Percentiles rank a stretch among this genome's conserved stretches.
These are phyloP conservation scores for Premnoplex brunnescens DNA, from an alignment of 2,797 vertebrate species.

Conservation along the genomic window DNA sequence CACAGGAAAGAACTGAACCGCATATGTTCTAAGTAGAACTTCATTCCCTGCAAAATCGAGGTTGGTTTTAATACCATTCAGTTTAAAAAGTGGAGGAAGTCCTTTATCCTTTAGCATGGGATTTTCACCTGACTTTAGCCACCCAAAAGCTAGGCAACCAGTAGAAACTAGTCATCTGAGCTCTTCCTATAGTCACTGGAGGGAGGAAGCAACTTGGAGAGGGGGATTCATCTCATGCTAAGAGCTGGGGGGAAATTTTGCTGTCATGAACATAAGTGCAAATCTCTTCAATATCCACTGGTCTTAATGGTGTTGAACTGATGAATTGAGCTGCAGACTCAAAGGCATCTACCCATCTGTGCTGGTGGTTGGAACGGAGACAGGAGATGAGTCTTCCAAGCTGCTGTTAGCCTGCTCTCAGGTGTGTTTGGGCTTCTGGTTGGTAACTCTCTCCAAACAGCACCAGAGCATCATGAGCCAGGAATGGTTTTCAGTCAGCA, in stretches of 20 bases:
- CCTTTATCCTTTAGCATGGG: not conserved
- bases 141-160: not conserved
- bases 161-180: not conserved
- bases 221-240: not conserved
- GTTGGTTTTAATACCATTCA: slow-evolving; percentile 29
- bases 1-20: slow-evolving; percentile 53
- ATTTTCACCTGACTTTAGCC: not conserved
- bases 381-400: not conserved
- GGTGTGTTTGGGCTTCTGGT: not conserved
- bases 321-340: not conserved
- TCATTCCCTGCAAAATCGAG: slow-evolving; percentile 5
- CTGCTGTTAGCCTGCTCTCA: not conserved
- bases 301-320: not conserved
- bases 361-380: not conserved
- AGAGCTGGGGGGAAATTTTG: not conserved
- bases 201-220: not conserved
- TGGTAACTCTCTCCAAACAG: not conserved
- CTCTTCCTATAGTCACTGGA: not conserved
- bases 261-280: not conserved
- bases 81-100: slow-evolving; percentile 13
- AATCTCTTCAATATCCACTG: not conserved
- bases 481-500: not conserved
- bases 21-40: slow-evolving; percentile 61
- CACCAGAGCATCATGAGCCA: accelerated
- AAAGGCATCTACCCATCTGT: not conserved